phyloP scores from a whole-genome alignment of 2,113 vertebrate genomes.

The Bostrychus sinensis region DNA sequence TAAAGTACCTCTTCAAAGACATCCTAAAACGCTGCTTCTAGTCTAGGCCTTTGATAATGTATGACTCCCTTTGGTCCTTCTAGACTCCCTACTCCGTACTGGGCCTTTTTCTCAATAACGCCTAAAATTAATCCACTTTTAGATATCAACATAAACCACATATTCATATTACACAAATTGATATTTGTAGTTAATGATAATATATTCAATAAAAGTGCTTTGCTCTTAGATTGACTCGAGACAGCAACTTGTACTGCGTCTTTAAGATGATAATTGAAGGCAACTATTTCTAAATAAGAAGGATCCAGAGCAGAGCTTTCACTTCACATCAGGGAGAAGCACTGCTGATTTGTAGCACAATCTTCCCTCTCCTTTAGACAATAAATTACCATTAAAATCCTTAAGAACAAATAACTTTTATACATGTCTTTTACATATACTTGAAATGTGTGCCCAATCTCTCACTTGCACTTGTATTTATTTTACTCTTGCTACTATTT shows the following conservation, averaged over 20 bases:
- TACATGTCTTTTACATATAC: not conserved
- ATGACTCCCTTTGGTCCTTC: slow-evolving; percentile 92
- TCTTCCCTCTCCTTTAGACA: slow-evolving; percentile 18
- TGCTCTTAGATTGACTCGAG: slow-evolving; percentile 45
- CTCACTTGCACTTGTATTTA: not conserved
- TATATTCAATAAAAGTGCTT: slow-evolving; percentile 62
- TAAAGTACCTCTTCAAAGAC: slow-evolving; percentile 47
- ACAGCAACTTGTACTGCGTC: slow-evolving; percentile 33
- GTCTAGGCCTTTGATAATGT: slow-evolving; percentile 48
- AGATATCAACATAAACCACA: slow-evolving; percentile 38
- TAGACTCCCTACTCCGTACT: slow-evolving; percentile 52
- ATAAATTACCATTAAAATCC: slow-evolving; percentile 21
- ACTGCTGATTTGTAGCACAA: not conserved
- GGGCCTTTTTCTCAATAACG: slow-evolving; percentile 35
- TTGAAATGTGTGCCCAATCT: not conserved
- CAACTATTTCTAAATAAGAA: slow-evolving; percentile 60
- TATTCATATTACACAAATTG: slow-evolving; percentile 41
- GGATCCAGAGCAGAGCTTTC: slow-evolving; percentile 19
- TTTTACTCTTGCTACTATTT: not conserved
- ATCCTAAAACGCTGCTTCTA: not conserved
- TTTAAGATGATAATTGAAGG: slow-evolving; percentile 66
- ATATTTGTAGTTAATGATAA: slow-evolving; percentile 48
- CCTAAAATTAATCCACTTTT: slow-evolving; percentile 47
- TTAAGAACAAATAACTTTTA: slow-evolving; percentile 12
- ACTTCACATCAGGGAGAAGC: not conserved